Percentiles rank a stretch among this genome's conserved stretches.
Conservation (phyloP, 1,140 invertebrate genomes). For the Cyclargus thomasi region DNA sequence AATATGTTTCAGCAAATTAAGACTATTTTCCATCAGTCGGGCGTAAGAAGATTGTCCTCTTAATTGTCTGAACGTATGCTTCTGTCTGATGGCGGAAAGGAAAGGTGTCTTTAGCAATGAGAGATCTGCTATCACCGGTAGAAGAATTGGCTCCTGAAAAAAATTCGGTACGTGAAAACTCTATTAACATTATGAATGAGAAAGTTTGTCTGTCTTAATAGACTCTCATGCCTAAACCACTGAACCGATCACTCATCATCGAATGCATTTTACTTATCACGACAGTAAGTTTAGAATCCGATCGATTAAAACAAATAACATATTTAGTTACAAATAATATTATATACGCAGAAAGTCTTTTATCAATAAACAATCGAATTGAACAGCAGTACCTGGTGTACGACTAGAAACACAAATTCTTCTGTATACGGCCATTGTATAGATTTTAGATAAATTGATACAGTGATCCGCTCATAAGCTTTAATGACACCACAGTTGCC, state of each 20-base stretch:
- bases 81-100: constrained; percentile 36
- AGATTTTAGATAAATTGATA: constrained; percentile 50
- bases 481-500: constrained; percentile 62
- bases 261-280: no score
- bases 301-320: not conserved
- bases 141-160: constrained; percentile 18
- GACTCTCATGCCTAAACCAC: no score
- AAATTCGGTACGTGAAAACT: not conserved
- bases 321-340: no score
- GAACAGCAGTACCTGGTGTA: constrained; percentile 48
- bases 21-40: constrained; percentile 63
- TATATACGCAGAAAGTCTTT: no score
- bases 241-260: no score
- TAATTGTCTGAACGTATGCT: constrained; percentile 50
- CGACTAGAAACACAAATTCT: constrained; percentile 58
- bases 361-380: no score
- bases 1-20: constrained; percentile 50
- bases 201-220: no score
- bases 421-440: constrained; percentile 54
- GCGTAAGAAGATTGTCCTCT: constrained; percentile 42
- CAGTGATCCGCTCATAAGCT: constrained; percentile 51
- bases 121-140: constrained; percentile 22
- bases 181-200: no score
- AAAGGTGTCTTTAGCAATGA: constrained; percentile 45
- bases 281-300: not conserved